Evolutionary conservation across 2,113 vertebrate genomes (phyloP).

Genomic region (Nycticryphes semicollaris): DNA sequence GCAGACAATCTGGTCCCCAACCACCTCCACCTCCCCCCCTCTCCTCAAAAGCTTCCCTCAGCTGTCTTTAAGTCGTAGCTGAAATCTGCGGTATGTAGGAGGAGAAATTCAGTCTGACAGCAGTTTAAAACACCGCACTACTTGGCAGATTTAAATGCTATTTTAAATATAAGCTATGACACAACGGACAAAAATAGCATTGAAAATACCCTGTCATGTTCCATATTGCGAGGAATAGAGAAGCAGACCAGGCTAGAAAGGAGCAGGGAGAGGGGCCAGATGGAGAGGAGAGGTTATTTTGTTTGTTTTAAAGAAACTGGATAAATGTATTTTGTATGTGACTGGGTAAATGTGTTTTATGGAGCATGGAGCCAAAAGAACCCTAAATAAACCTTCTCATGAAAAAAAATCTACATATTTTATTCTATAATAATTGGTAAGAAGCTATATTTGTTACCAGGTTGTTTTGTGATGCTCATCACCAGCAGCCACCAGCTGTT

Average conservation of each 20-base stretch:
- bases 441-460: not conserved
- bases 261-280: constrained; percentile 59
- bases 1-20: constrained; percentile 63
- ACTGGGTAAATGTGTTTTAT: constrained; percentile 21
- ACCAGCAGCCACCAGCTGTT: not conserved
- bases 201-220: constrained; percentile 76
- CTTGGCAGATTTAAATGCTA: constrained; percentile 75
- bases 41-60: constrained; percentile 63
- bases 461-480: not conserved
- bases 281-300: constrained; percentile 67
- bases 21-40: constrained; percentile 54
- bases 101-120: constrained; percentile 74
- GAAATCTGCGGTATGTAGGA: constrained; percentile 70
- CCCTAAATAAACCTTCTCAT: not conserved
- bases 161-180: constrained; percentile 75
- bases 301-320: constrained; percentile 51
- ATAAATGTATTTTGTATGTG: constrained; percentile 34
- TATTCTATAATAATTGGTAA: not conserved
- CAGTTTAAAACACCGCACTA: constrained; percentile 68
- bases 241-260: constrained; percentile 66
- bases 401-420: constrained; percentile 2
- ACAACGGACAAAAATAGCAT: constrained; percentile 73
- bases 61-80: constrained; percentile 65
- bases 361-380: not conserved
- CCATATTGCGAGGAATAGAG: constrained; percentile 69